Conservation (phyloP, 1,140 invertebrate genomes). For the Dreissena rostriformis region DNA sequence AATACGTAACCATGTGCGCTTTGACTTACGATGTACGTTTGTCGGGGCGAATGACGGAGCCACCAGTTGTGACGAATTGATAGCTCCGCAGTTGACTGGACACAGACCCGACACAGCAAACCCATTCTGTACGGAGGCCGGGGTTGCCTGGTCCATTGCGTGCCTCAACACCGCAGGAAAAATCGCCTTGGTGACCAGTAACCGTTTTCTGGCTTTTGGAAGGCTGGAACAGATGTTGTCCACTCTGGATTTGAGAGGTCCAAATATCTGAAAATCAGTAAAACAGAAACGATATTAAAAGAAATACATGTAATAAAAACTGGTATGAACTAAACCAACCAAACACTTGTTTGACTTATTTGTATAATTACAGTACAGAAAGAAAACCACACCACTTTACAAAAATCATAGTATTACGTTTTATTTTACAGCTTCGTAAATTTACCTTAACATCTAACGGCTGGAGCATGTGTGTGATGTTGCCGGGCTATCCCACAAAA, state of each 20-base stretch:
- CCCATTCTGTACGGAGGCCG: neutral
- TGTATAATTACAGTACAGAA: neutral
- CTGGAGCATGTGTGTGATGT: slow-evolving; percentile 55
- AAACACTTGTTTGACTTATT: neutral
- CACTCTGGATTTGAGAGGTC: neutral
- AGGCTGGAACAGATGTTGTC: neutral
- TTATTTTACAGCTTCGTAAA: no score
- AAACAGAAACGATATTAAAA: neutral
- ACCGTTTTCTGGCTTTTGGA: no score
- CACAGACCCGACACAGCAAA: neutral
- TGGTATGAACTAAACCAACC: neutral
- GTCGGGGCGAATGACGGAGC: neutral
- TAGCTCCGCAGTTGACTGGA: neutral
- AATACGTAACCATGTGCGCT: neutral
- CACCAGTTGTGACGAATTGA: neutral
- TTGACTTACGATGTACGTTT: neutral
- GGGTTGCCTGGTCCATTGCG: slow-evolving; percentile 6
- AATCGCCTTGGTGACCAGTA: neutral
- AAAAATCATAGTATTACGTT: neutral
- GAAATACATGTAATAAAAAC: neutral
- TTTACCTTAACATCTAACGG: slow-evolving; percentile 47
- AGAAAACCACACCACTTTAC: neutral
- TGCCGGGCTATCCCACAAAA: slow-evolving; percentile 48
- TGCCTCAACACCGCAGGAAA: slow-evolving; percentile 16
- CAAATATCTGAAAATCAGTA: neutral